A percentile compares a stretch with the other conserved stretches of the same genome.
phyloP scores from a whole-genome alignment of 2,113 vertebrate genomes.

The Kryptolebias marmoratus region DNA sequence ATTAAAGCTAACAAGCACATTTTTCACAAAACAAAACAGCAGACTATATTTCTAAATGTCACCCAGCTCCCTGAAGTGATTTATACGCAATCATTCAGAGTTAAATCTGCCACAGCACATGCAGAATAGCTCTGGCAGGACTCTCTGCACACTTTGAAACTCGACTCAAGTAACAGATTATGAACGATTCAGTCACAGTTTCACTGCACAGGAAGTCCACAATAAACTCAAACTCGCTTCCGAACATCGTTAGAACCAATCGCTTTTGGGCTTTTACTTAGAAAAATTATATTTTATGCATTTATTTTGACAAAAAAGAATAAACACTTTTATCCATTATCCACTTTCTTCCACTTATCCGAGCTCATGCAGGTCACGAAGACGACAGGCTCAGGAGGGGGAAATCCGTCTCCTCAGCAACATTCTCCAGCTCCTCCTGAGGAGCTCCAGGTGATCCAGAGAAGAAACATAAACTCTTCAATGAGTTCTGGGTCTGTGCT shows the following conservation, averaged over 20 bases:
- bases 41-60: constrained; percentile 56
- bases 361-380: no score
- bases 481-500: no score
- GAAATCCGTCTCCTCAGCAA: no score
- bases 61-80: constrained; percentile 46
- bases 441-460: no score
- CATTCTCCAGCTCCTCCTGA: no score
- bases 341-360: no score
- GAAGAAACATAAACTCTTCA: no score
- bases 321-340: no score
- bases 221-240: not conserved
- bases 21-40: constrained; percentile 39
- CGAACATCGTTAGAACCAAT: not conserved
- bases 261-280: no score
- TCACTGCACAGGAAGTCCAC: constrained; percentile 28
- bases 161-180: constrained; percentile 1
- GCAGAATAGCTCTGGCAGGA: constrained; percentile 11
- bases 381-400: no score
- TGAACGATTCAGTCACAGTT: constrained; percentile 32
- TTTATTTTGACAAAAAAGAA: no score
- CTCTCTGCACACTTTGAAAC: constrained; percentile 25
- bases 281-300: no score
- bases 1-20: constrained; percentile 36
- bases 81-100: constrained; percentile 14
- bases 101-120: constrained; percentile 19